These are phyloP conservation scores for Heterocephalus glaber DNA, from an alignment of 2,113 vertebrate species.

Conservation along the genomic window DNA sequence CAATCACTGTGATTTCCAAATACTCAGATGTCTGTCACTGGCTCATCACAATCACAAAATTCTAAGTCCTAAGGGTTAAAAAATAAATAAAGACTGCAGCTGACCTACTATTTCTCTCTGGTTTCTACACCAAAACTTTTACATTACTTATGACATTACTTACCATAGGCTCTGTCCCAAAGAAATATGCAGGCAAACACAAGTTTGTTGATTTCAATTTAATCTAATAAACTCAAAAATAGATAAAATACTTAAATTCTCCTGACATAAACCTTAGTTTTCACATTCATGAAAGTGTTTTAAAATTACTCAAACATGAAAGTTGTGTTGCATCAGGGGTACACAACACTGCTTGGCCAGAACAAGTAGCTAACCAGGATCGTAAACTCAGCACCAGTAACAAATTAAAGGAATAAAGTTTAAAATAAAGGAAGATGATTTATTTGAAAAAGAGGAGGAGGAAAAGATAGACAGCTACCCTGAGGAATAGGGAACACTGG, in stretches of 20 bases:
- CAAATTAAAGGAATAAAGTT: no score
- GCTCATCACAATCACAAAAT: background rate
- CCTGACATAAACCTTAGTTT: slow-evolving; percentile 28
- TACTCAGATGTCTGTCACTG: background rate
- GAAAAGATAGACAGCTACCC: no score
- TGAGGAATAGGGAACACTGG: no score
- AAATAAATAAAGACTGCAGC: background rate
- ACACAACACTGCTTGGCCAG: slow-evolving; percentile 27
- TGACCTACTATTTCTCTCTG: background rate
- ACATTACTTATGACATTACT: background rate
- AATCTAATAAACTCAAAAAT: slow-evolving; percentile 20
- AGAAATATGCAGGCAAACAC: slow-evolving; percentile 13
- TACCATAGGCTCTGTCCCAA: background rate
- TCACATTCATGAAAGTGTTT: background rate
- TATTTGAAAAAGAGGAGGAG: no score
- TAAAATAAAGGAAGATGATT: no score
- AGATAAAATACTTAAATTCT: slow-evolving; percentile 42
- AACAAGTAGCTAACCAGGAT: no score
- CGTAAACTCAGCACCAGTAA: no score
- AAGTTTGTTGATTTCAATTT: slow-evolving; percentile 31
- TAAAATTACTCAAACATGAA: slow-evolving; percentile 70
- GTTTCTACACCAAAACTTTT: slow-evolving; percentile 39
- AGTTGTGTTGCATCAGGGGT: slow-evolving; percentile 18
- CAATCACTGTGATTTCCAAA: background rate
- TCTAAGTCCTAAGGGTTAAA: background rate